phyloP scores from a whole-genome alignment of 2,888 invertebrate species.

The Acanthosepion esculentum region DNA sequence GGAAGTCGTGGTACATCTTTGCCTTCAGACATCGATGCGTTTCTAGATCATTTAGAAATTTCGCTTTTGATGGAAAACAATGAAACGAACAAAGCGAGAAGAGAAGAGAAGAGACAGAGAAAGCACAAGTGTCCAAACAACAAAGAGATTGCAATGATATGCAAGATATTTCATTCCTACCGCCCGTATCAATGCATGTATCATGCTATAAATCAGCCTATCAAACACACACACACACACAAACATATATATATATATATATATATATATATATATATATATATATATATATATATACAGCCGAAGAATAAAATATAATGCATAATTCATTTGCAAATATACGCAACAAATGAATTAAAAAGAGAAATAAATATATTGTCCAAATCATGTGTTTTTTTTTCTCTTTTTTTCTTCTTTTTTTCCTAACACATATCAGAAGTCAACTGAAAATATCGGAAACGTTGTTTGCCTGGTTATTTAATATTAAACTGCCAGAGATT shows the following conservation, averaged over 20 bases:
- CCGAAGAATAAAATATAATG: no score
- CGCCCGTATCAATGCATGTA: neutral
- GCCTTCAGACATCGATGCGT: neutral
- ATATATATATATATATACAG: conserved; percentile 44
- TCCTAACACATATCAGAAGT: no score
- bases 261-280: conserved; percentile 41
- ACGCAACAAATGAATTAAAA: neutral
- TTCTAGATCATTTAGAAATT: neutral
- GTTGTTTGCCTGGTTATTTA: no score
- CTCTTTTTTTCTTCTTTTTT: no score
- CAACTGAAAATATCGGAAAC: no score
- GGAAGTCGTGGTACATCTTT: neutral
- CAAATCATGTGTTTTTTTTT: neutral
- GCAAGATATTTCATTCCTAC: neutral
- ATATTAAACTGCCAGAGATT: no score
- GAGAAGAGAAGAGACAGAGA: neutral
- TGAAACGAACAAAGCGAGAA: neutral
- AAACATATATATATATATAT: conserved; percentile 37
- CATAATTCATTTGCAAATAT: no score
- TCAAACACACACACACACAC: neutral
- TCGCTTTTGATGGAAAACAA: neutral
- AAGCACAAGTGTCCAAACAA: neutral
- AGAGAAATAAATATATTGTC: neutral
- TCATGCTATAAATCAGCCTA: neutral
- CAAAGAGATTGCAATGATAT: neutral